These are phyloP conservation scores for Paramormyrops kingsleyae DNA, from an alignment of 2,113 vertebrate genomes.

Conservation along the genomic window DNA sequence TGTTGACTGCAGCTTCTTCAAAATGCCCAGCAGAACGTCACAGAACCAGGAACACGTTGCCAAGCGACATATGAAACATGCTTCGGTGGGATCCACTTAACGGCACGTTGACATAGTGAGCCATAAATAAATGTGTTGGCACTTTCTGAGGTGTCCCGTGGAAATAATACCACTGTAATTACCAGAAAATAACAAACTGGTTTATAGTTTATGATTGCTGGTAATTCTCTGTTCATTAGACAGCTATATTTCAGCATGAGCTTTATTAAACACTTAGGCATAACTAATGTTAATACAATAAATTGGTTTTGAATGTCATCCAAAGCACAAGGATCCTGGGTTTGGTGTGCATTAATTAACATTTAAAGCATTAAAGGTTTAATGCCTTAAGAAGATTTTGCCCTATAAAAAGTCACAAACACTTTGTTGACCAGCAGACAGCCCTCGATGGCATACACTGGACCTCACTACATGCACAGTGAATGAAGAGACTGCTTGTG, in stretches of 20 bases:
- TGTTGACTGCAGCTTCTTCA: not conserved
- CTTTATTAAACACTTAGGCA: conserved; percentile 7
- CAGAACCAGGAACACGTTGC: not conserved
- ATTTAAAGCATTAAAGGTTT: not conserved
- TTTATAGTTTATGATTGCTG: not conserved
- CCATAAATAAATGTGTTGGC: not conserved
- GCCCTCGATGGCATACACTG: not conserved
- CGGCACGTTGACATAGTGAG: not conserved
- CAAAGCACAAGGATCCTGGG: not conserved
- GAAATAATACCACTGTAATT: conserved; percentile 1
- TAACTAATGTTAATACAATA: conserved; percentile 5
- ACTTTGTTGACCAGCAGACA: not conserved
- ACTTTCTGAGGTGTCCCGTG: not conserved
- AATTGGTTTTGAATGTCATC: conserved; percentile 6
- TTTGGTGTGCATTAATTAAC: conserved; percentile 1
- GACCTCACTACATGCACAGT: not conserved
- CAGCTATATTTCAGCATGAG: not conserved
- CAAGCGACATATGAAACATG: not conserved
- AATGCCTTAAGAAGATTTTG: not conserved
- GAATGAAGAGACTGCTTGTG: not conserved
- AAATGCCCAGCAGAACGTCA: not conserved
- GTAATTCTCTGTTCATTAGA: not conserved
- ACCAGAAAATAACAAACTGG: not conserved
- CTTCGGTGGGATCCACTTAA: not conserved
- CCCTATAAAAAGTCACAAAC: not conserved